phyloP scores from a whole-genome alignment of 2,888 invertebrate species.

The Pecten maximus region DNA sequence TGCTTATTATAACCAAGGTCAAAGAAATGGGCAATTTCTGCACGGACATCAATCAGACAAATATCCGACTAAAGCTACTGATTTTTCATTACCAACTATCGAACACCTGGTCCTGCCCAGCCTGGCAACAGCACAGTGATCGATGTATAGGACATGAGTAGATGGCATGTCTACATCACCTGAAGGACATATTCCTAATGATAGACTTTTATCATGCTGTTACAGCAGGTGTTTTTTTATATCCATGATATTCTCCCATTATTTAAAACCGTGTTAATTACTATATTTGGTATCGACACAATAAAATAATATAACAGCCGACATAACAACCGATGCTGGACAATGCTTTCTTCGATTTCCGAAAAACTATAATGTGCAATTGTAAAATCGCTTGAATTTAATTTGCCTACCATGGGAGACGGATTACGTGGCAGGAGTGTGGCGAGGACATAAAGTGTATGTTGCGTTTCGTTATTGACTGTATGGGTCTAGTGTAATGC shows the following conservation, averaged over 20 bases:
- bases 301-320: too few relatives aligned
- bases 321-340: too few relatives aligned
- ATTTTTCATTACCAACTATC: background rate
- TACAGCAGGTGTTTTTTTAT: too few relatives aligned
- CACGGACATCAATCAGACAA: background rate
- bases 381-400: background rate
- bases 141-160: too few relatives aligned
- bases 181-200: background rate
- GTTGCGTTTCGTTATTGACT: background rate
- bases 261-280: too few relatives aligned
- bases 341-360: background rate
- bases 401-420: background rate
- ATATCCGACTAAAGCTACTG: too few relatives aligned
- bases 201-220: too few relatives aligned
- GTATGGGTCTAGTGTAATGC: background rate
- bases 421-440: background rate
- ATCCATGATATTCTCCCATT: too few relatives aligned
- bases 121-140: too few relatives aligned
- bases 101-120: background rate
- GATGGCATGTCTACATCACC: background rate
- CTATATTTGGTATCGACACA: too few relatives aligned
- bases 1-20: too few relatives aligned
- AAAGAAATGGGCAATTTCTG: background rate
- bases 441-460: background rate
- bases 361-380: background rate